Base-by-base conservation (phyloP, 2,888 invertebrate species). In the Thereva nobilitata region DNA sequence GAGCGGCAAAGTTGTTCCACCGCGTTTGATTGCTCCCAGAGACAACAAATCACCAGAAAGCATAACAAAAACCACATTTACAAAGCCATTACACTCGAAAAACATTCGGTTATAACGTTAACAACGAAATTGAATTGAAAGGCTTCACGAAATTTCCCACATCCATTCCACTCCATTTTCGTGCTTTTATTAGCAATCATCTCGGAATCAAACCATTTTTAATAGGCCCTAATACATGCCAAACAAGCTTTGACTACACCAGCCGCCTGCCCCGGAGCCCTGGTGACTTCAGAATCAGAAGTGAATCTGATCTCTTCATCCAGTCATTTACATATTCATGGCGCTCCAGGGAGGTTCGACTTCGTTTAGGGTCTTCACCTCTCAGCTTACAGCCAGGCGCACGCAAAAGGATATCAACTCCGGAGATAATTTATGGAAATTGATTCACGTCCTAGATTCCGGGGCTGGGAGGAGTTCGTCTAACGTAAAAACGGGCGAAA, bases 381-480 rank as follows among this genome's bases (percentile, higher is more conserved):
- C 42, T 42, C n/a, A 4, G 42, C 42, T 35, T 50, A 4, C 6
- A 23, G 23, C 23, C 23, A 23, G 23, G 23, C 23, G 9, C 50
- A 50, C 50, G 34, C 50, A 12, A 50, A 50, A 50, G 50, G 5
- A 50, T 34, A 9, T 44, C n/a, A 10, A 37, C 34, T 35, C 53
- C 37, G 37, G 34, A 35, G 57, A 59, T 59, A 47, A 35, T 12
- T 59, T 59, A 59, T 59, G 56, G 44, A 59, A 47, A 59, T 59
- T 41, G n/a, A 59, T 47, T 47, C 35, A 8, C 5, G 47, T 10
- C 12, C n/a, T 6, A 7, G 47, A n/a, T 47, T 47, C 47, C 5
- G n/a, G 5, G 12, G 42, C 47, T 5, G n/a, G 10, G 12, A 47
- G 47, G 5, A 47, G n/a, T 5, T 5, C 5, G 47, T n/a, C 47